phyloP scores from a whole-genome alignment of 1,140 invertebrate genomes.

The Apocrypta bakeri region DNA sequence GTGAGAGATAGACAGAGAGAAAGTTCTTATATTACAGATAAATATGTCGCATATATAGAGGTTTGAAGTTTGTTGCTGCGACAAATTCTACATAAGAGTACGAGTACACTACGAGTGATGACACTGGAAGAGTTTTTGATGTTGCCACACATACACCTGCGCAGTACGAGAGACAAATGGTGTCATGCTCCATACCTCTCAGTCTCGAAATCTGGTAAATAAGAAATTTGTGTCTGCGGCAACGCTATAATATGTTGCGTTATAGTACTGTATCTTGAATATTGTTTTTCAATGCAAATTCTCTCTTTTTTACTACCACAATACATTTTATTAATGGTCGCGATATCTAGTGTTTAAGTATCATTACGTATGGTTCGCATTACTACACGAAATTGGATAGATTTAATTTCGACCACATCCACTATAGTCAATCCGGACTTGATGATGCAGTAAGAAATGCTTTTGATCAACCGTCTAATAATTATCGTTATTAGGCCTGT shows the following conservation, averaged over 20 bases:
- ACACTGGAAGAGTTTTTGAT: conserved; percentile 18
- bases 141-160: background rate
- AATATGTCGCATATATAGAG: background rate
- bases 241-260: too few species aligned
- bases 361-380: too few species aligned
- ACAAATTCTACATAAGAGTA: conserved; percentile 15
- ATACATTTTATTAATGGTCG: too few species aligned
- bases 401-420: too few species aligned
- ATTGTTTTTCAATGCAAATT: too few species aligned
- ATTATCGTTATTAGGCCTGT: background rate
- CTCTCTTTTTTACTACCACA: too few species aligned
- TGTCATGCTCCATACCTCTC: background rate
- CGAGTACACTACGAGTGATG: conserved; percentile 16
- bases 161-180: background rate
- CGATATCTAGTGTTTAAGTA: too few species aligned
- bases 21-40: too few species aligned
- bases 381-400: too few species aligned
- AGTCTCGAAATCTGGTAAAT: conserved; percentile 17
- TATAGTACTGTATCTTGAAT: background rate
- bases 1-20: conserved; percentile 15
- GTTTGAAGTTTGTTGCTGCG: background rate
- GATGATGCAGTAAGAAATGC: background rate
- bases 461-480: background rate
- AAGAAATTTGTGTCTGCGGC: background rate
- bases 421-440: too few species aligned